Conservation (phyloP, 2,888 invertebrate genomes). For the Drosophila pullipes region DNA sequence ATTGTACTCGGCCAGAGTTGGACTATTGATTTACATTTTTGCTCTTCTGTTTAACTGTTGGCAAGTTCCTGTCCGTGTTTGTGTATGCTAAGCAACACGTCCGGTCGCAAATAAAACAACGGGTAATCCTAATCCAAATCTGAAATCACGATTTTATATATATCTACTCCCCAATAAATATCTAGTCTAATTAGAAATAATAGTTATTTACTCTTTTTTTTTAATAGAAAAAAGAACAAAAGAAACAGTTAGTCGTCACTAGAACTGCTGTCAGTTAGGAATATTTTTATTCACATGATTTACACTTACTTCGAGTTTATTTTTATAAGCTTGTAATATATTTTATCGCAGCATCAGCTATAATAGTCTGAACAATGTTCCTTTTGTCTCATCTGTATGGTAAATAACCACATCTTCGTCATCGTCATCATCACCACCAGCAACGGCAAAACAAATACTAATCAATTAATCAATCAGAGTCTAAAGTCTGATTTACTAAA, state of each 20-base stretch:
- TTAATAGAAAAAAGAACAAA: too few relatives aligned
- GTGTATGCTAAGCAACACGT: constrained; percentile 33
- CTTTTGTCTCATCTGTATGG: not conserved
- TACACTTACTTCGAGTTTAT: not conserved
- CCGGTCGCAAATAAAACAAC: constrained; percentile 51
- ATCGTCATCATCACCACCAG: constrained; percentile 1
- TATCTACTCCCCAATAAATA: constrained; percentile 6
- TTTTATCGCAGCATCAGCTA: not conserved
- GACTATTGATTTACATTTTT: constrained; percentile 64
- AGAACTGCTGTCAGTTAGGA: not conserved
- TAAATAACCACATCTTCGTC: not conserved
- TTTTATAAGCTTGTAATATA: not conserved
- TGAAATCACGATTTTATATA: constrained; percentile 8
- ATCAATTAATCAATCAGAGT: constrained; percentile 46
- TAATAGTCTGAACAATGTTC: not conserved
- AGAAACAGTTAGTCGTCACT: not conserved
- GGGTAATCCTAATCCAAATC: constrained; percentile 18
- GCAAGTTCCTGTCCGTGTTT: constrained; percentile 11
- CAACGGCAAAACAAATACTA: constrained; percentile 25
- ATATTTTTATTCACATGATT: not conserved
- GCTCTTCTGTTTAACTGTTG: not conserved
- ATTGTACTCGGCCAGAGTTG: not conserved
- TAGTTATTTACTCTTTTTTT: too few relatives aligned
- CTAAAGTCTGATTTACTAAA: constrained; percentile 4
- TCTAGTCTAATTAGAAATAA: not conserved